Evolutionary conservation across 1,140 invertebrate species (phyloP).

Genomic region (Venustaconcha ellipsiformis): DNA sequence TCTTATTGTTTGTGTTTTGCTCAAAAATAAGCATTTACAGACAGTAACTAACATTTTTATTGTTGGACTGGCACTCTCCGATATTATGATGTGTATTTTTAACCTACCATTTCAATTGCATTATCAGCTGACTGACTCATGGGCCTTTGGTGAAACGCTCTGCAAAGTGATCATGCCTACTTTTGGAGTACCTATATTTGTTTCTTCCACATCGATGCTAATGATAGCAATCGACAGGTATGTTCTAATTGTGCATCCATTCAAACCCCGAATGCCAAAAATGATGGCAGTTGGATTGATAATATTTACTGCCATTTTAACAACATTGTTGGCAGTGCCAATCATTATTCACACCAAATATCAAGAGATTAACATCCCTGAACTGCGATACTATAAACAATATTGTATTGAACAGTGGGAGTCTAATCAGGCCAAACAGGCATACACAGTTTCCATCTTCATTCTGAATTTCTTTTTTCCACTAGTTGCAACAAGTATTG

Average conservation of each 20-base stretch:
- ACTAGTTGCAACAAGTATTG: slow-evolving; percentile 48
- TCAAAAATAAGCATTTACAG: slow-evolving; percentile 91
- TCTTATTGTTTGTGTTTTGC: slow-evolving; percentile 86
- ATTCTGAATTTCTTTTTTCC: slow-evolving; percentile 64
- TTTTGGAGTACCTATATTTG: slow-evolving; percentile 76
- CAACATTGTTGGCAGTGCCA: slow-evolving; percentile 57
- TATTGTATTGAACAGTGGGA: slow-evolving; percentile 64
- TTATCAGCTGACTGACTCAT: slow-evolving; percentile 87
- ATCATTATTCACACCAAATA: slow-evolving; percentile 58
- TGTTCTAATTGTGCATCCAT: slow-evolving; percentile 76
- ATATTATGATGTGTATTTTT: slow-evolving; percentile 91
- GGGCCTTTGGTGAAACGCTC: slow-evolving; percentile 79
- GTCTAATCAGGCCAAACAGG: slow-evolving; percentile 29
- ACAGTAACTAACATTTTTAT: slow-evolving; percentile 99
- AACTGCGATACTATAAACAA: slow-evolving; percentile 37
- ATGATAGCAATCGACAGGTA: slow-evolving; percentile 80
- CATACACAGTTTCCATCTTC: slow-evolving; percentile 59
- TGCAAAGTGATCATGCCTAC: slow-evolving; percentile 63
- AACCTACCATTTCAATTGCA: slow-evolving; percentile 81
- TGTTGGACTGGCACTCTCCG: slow-evolving; percentile 94
- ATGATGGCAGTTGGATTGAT: slow-evolving; percentile 50
- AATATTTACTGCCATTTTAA: slow-evolving; percentile 46
- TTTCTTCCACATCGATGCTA: slow-evolving; percentile 79
- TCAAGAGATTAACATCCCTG: slow-evolving; percentile 38
- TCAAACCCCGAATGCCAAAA: slow-evolving; percentile 59